phyloP scores from a whole-genome alignment of 92 coral and sea anemone genomes.

The Umimayanthus kanabou region DNA sequence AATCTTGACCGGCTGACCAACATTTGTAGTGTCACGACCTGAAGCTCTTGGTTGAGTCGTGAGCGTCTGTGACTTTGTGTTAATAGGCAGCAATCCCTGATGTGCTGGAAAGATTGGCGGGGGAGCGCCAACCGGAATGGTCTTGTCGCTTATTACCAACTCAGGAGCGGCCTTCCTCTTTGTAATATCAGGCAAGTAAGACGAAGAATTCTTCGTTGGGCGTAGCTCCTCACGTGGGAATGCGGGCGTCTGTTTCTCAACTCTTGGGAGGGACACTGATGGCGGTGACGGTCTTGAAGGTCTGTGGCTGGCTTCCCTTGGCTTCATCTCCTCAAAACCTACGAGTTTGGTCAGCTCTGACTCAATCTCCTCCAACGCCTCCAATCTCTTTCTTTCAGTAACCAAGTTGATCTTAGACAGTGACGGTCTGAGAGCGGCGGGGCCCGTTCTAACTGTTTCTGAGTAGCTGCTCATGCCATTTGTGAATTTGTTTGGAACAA shows the following conservation, averaged over 20 bases:
- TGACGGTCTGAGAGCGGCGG: conserved; percentile 40
- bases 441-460: conserved; percentile 35
- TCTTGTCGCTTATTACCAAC: too few relatives aligned
- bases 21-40: too few relatives aligned
- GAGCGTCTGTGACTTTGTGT: too few relatives aligned
- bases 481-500: conserved; percentile 69
- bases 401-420: conserved; percentile 21
- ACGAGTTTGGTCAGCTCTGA: too few relatives aligned
- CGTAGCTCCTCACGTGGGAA: not conserved
- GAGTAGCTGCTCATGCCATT: conserved; percentile 52
- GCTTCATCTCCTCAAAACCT: too few relatives aligned
- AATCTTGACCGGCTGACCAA: too few relatives aligned
- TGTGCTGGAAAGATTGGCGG: too few relatives aligned
- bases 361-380: conserved; percentile 17
- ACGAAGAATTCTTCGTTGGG: not conserved
- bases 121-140: too few relatives aligned
- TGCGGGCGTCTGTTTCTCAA: not conserved
- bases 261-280: not conserved
- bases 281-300: too few relatives aligned
- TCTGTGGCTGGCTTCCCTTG: too few relatives aligned
- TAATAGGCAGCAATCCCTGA: too few relatives aligned
- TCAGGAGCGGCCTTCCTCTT: not conserved
- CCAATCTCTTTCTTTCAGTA: not conserved
- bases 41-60: too few relatives aligned
- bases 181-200: not conserved